phyloP scores from a whole-genome alignment of 2,113 vertebrate species.

The Plectropomus leopardus region DNA sequence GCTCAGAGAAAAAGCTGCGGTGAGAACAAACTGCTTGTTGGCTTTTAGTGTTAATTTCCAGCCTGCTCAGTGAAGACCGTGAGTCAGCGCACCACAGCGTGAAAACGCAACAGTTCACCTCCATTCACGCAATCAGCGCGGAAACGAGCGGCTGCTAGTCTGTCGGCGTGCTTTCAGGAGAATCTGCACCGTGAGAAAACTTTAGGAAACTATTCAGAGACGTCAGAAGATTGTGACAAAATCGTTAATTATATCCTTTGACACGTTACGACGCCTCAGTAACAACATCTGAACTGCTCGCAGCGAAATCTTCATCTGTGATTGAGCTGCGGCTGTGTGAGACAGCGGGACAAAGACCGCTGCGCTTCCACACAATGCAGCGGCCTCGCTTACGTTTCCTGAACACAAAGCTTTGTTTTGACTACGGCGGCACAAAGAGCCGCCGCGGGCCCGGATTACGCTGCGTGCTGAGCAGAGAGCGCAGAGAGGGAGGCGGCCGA shows the following conservation, averaged over 20 bases:
- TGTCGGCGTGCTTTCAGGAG: too few relatives aligned
- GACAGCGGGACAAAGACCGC: not conserved
- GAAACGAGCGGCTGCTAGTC: conserved; percentile 5
- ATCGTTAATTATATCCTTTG: not conserved
- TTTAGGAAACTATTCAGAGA: not conserved
- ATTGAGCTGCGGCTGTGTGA: not conserved
- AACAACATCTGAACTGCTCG: not conserved
- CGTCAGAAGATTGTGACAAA: not conserved
- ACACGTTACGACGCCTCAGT: rapidly evolving
- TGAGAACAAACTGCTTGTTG: not conserved
- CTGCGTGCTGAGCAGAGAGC: conserved; percentile 4
- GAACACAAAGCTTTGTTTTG: not conserved
- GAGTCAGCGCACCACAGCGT: not conserved
- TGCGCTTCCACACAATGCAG: not conserved
- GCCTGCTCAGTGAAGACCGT: not conserved
- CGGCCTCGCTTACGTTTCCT: not conserved
- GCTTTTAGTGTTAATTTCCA: not conserved
- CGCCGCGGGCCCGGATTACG: too few relatives aligned
- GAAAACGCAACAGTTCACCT: too few relatives aligned
- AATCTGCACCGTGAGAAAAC: not conserved
- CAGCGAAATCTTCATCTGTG: not conserved
- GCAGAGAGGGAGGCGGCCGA: not conserved
- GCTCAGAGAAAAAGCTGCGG: not conserved
- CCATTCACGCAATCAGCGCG: too few relatives aligned
- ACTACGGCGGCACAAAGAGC: too few relatives aligned